Evolutionary conservation across 1,140 invertebrate genomes (phyloP), one percentile per base, ranked within the genome.

Genomic region (Geopemphigus sp.): DNA sequence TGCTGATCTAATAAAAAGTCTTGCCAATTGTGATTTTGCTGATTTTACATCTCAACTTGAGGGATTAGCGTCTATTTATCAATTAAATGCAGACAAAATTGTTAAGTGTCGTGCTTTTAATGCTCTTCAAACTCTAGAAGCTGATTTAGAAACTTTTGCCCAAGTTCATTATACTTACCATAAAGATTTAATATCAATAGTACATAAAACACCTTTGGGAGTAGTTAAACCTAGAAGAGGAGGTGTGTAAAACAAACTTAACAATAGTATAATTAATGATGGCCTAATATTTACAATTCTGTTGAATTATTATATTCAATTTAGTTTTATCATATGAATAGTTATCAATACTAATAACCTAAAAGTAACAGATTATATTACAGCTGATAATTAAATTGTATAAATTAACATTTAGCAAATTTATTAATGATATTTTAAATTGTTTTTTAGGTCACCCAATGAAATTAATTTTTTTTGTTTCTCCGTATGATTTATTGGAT

Each of bases 391-490:
- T n/a, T n/a, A n/a, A n/a, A n/a, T n/a, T n/a, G n/a, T n/a, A n/a
- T n/a, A n/a, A n/a, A n/a, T n/a, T n/a, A n/a, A n/a, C n/a, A n/a
- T n/a, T n/a, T n/a, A n/a, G n/a, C n/a, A n/a, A n/a, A n/a, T n/a
- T n/a, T n/a, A n/a, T n/a, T n/a, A n/a, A n/a, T n/a, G n/a, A n/a
- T n/a, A n/a, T n/a, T n/a, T n/a, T n/a, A n/a, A n/a, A n/a, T n/a
- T n/a, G n/a, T n/a, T 68, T 81, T 85, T 39, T 85, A 92, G 91
- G 95, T 53, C 94, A 96, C 85, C 93, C 95, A 0, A 95, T 97
- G 93, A 94, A 94, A 83, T 85, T 98, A 17, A 96, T 94, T 0
- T 98, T 97, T 85, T 97, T 97, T 85, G 93, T 98, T 24, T 94
- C 94, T n/a, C 95, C 95, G 0, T 97, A 97, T 85, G 95, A 97